Evolutionary conservation across 23 tunicate genomes (phyloP).

Genomic region (Ciona savignyi): DNA sequence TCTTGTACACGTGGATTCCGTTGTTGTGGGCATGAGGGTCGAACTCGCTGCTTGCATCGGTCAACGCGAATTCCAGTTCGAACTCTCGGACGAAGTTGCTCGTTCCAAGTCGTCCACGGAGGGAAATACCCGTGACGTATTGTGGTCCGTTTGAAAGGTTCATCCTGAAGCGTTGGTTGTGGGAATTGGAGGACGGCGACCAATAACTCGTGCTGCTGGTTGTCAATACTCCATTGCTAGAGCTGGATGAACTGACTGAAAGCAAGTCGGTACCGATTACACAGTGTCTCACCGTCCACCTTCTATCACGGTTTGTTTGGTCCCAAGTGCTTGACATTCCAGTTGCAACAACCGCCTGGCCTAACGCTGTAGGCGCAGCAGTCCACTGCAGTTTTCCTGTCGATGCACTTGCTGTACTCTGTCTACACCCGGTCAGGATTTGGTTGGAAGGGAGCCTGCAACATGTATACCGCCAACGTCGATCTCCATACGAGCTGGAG

Average conservation of each 20-base stretch:
- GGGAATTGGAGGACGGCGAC: not conserved
- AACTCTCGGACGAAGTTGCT: conserved; percentile 1
- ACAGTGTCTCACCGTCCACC: conserved; percentile 17
- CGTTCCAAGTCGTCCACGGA: conserved; percentile 6
- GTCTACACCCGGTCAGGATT: conserved; percentile 5
- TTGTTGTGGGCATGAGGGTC: conserved; percentile 12
- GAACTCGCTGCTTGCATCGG: conserved; percentile 3
- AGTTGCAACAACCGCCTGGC: conserved; percentile 5
- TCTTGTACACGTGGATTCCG: conserved; percentile 17
- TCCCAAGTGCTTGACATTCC: conserved; percentile 17
- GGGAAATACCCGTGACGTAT: conserved; percentile 13
- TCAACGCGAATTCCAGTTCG: conserved; percentile 17
- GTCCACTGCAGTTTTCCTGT: not conserved
- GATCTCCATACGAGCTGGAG: not conserved
- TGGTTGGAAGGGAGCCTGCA: conserved; percentile 6
- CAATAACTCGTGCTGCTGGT: not conserved
- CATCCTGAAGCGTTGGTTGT: conserved; percentile 11
- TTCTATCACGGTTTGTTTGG: not conserved
- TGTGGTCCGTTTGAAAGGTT: conserved; percentile 12
- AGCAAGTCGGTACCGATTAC: conserved; percentile 4
- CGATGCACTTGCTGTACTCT: not conserved
- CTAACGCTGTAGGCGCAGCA: conserved; percentile 2
- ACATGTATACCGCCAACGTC: conserved; percentile 20
- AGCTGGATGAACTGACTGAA: conserved; percentile 6
- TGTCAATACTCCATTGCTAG: not conserved